Evolutionary conservation across 2,113 vertebrate genomes (phyloP).

Genomic region (Bettongia penicillata): DNA sequence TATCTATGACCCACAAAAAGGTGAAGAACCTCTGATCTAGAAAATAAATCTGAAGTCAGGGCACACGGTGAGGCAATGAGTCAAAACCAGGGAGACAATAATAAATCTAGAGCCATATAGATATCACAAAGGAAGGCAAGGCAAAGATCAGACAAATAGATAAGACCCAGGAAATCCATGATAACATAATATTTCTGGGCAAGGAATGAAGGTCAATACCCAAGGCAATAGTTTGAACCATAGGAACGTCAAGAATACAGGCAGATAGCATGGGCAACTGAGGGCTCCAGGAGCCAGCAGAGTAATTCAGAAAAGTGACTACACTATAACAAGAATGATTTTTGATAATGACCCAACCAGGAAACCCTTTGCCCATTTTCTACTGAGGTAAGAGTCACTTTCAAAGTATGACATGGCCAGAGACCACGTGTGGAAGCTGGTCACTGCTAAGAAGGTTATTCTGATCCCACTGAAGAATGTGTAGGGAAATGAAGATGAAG

Average conservation of each 20-base stretch:
- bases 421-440: background rate
- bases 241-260: background rate
- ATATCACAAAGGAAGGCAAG: background rate
- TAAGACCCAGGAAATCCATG: background rate
- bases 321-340: background rate
- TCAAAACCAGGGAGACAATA: background rate
- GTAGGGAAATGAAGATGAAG: background rate
- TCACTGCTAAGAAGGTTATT: background rate
- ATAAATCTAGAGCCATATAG: background rate
- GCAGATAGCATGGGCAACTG: background rate
- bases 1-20: background rate
- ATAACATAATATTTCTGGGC: background rate
- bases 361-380: background rate
- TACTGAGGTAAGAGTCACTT: background rate
- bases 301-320: background rate
- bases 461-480: background rate
- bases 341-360: background rate
- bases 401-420: background rate
- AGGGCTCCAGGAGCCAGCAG: background rate
- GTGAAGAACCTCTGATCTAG: background rate
- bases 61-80: background rate
- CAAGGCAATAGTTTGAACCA: background rate
- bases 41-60: background rate
- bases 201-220: background rate
- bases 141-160: background rate